Evolutionary conservation across 2,888 invertebrate species (phyloP).

Genomic region (Malacosoma neustria): DNA sequence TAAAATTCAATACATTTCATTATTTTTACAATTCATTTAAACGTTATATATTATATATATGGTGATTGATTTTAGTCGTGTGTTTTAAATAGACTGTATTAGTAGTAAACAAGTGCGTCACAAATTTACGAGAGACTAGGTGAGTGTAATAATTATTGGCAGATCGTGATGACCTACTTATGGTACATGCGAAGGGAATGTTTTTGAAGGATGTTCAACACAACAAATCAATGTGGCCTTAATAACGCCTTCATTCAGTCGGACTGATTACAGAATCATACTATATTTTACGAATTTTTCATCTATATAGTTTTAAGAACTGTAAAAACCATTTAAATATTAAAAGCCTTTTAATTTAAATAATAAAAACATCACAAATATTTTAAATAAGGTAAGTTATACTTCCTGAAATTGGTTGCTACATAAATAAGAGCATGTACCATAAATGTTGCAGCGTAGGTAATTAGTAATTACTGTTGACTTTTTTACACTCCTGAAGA

Average conservation of each 20-base stretch:
- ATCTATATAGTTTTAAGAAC: background rate
- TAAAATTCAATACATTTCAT: slow-evolving; percentile 13
- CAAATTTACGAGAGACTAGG: slow-evolving; percentile 41
- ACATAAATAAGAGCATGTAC: too few species aligned
- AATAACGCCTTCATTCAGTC: too few species aligned
- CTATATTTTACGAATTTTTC: background rate
- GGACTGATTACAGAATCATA: too few species aligned
- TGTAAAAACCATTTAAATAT: too few species aligned
- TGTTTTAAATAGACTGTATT: background rate
- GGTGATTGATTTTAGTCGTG: background rate
- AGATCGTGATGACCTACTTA: slow-evolving; percentile 65
- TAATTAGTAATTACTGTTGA: too few species aligned
- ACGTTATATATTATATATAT: slow-evolving; percentile 4
- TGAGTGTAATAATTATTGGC: slow-evolving; percentile 65
- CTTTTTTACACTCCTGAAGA: too few species aligned
- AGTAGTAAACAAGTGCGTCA: slow-evolving; percentile 38
- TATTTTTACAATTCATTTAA: slow-evolving; percentile 13
- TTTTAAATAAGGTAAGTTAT: too few species aligned
- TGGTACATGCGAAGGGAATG: slow-evolving; percentile 14
- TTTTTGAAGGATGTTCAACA: slow-evolving; percentile 2
- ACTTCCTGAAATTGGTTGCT: too few species aligned
- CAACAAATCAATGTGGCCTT: slow-evolving; percentile 6
- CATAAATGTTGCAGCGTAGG: too few species aligned
- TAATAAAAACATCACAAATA: too few species aligned
- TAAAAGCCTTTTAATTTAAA: too few species aligned